A percentile compares a stretch with the other conserved stretches of the same genome.
phyloP scores from a whole-genome alignment of 2,797 vertebrate species.

The Huso huso region DNA sequence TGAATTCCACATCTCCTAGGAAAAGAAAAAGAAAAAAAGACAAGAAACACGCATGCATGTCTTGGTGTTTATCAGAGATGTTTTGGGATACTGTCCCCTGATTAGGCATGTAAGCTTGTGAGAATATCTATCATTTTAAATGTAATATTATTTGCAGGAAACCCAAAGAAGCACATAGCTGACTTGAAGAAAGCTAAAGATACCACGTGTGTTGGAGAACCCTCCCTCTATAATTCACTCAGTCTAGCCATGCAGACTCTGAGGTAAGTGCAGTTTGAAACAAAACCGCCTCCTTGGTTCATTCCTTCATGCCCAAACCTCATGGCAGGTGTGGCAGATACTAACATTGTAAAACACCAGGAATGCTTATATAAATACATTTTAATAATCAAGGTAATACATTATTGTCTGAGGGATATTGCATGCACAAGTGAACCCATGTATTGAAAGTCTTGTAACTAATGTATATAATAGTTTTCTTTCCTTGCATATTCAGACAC shows the following conservation, averaged over 20 bases:
- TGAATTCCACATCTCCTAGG: too few species aligned
- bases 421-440: too few species aligned
- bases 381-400: too few species aligned
- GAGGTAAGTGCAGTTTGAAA: conserved; percentile 62
- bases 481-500: conserved; percentile 59
- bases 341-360: too few species aligned
- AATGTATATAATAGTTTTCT: background rate
- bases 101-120: background rate
- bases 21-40: too few species aligned
- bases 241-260: conserved; percentile 81
- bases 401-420: too few species aligned
- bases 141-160: conserved; percentile 59
- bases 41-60: too few species aligned
- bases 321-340: too few species aligned
- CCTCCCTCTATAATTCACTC: conserved; percentile 90
- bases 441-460: background rate
- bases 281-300: background rate
- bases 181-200: conserved; percentile 84
- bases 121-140: conserved; percentile 2
- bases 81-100: too few species aligned
- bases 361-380: too few species aligned
- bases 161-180: conserved; percentile 76
- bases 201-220: conserved; percentile 78
- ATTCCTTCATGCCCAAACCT: too few species aligned
- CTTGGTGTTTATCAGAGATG: too few species aligned